phyloP scores from a whole-genome alignment of 2,113 vertebrate genomes.

The Pavo muticus region DNA sequence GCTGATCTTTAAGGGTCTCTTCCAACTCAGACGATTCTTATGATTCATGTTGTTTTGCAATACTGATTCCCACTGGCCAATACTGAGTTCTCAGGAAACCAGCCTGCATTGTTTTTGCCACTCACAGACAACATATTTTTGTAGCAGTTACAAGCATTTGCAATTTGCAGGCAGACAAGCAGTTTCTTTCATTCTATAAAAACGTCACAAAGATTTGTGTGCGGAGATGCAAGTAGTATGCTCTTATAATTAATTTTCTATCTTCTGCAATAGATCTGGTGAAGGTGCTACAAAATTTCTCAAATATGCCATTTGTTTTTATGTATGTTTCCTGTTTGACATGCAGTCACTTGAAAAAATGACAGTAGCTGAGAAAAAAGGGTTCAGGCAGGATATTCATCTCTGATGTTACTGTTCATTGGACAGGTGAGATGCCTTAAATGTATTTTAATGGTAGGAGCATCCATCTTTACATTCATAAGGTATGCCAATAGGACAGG shows the following conservation, averaged over 20 bases:
- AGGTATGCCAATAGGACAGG: background rate
- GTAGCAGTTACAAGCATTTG: background rate
- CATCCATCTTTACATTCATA: background rate
- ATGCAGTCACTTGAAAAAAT: background rate
- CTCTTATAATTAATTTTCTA: slow-evolving; percentile 32
- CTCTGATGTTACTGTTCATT: background rate
- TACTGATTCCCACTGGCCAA: background rate
- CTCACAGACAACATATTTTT: background rate
- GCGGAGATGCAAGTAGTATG: background rate
- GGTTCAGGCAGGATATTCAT: background rate
- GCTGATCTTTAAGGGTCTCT: too few relatives aligned
- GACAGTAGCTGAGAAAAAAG: background rate
- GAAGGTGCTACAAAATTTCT: slow-evolving; percentile 32
- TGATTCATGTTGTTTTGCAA: background rate
- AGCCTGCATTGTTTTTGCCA: background rate
- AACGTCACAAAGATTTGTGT: background rate
- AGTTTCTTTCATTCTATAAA: background rate
- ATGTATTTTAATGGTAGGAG: background rate
- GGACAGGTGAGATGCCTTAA: background rate
- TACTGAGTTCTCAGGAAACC: background rate
- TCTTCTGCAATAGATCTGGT: background rate
- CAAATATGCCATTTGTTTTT: slow-evolving; percentile 9
- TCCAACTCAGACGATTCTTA: too few relatives aligned
- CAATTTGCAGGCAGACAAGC: background rate
- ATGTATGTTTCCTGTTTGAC: background rate